Evolutionary conservation across 2,113 vertebrate species (phyloP).

Genomic region (Psittacus erithacus): DNA sequence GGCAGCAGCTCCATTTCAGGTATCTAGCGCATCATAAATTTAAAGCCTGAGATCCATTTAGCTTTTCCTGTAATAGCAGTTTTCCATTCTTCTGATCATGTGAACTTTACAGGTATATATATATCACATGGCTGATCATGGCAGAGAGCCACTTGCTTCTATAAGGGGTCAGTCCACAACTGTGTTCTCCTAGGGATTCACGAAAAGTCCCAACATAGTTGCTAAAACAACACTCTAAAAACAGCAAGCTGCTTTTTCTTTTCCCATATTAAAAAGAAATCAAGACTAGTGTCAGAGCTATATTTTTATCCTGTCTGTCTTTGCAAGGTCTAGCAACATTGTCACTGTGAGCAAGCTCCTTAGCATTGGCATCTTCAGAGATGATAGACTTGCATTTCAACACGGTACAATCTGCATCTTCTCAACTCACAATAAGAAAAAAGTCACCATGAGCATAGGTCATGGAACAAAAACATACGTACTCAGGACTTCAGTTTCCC

Average conservation of each 20-base stretch:
- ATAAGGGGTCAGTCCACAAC: background rate
- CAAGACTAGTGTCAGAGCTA: background rate
- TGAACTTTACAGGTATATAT: background rate
- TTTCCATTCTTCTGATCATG: background rate
- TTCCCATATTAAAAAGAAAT: background rate
- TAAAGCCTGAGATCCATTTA: slow-evolving; percentile 24
- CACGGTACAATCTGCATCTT: background rate
- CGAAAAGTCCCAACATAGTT: background rate
- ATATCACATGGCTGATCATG: background rate
- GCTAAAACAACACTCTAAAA: background rate
- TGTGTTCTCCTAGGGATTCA: background rate
- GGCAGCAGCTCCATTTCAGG: background rate
- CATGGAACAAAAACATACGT: background rate
- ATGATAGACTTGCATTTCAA: background rate
- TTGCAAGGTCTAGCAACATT: background rate
- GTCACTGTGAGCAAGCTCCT: background rate
- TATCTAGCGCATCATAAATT: slow-evolving; percentile 28
- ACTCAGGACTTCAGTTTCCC: background rate
- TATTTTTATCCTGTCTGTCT: background rate
- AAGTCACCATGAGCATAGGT: background rate
- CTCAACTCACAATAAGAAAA: background rate
- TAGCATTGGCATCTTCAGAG: background rate
- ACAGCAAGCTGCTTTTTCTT: background rate
- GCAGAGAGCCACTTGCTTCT: background rate
- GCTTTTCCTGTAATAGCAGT: slow-evolving; percentile 15